Conservation (phyloP, 2,113 vertebrate species). For the Callopanchax toddi region DNA sequence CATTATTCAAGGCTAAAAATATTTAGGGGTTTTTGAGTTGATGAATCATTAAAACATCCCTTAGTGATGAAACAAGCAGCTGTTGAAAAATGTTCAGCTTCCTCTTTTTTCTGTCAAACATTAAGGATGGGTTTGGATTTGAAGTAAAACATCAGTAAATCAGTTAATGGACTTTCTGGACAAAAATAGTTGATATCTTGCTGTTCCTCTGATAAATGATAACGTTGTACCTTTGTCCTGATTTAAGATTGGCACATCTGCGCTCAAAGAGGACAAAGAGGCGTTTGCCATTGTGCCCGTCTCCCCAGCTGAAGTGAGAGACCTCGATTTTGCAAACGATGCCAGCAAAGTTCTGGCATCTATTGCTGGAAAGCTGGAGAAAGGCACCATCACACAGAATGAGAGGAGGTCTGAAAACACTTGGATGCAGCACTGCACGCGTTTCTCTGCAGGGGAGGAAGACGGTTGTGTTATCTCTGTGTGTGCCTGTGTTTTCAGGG, state of each 20-base stretch:
- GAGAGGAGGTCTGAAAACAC: constrained; percentile 87
- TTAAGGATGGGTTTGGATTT: no score
- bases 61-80: background rate
- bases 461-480: background rate
- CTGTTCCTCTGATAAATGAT: background rate
- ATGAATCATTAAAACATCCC: background rate
- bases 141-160: no score
- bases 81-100: background rate
- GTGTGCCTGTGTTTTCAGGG: constrained; percentile 73
- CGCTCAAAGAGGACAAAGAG: constrained; percentile 97
- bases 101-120: background rate
- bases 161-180: background rate
- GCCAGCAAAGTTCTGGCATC: constrained; percentile 97
- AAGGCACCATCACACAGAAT: constrained; percentile 98
- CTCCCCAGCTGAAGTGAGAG: constrained; percentile 95
- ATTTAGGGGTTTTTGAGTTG: background rate
- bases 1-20: background rate
- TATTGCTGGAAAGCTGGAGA: constrained; percentile 96
- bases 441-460: background rate
- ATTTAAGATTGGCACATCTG: constrained; percentile 92
- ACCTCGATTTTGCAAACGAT: constrained; percentile 98
- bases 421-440: background rate
- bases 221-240: background rate
- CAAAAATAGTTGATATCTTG: background rate
- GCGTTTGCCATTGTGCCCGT: constrained; percentile 98